Evolutionary conservation across 2,113 vertebrate species (phyloP).

Genomic region (Notothenia coriiceps): DNA sequence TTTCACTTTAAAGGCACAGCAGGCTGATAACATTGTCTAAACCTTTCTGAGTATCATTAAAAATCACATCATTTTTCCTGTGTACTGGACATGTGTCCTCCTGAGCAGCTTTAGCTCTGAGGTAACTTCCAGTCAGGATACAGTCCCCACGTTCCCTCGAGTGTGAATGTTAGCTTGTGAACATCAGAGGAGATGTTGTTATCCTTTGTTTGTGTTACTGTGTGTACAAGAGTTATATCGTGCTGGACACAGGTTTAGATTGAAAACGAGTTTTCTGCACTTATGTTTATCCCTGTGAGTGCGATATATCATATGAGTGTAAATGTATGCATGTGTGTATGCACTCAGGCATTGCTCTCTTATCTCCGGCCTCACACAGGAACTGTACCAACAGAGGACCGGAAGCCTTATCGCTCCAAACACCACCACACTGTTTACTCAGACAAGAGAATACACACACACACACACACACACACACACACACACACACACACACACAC

Average conservation of each 20-base stretch:
- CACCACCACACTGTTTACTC: conserved; percentile 70
- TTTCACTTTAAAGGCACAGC: no score
- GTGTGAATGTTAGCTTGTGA: conserved; percentile 41
- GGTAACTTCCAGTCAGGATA: conserved; percentile 36
- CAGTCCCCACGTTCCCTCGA: not conserved
- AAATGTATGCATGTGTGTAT: conserved; percentile 23
- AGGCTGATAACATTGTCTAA: no score
- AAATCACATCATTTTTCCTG: not conserved
- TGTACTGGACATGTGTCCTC: conserved; percentile 11
- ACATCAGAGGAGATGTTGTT: conserved; percentile 7
- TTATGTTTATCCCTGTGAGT: conserved; percentile 24
- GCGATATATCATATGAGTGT: conserved; percentile 47
- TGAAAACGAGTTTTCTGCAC: conserved; percentile 26
- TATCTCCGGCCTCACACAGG: conserved; percentile 76
- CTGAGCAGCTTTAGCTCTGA: conserved; percentile 23
- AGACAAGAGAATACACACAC: not conserved
- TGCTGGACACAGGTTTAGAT: conserved; percentile 14
- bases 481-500: conserved; percentile 12
- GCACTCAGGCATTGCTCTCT: conserved; percentile 39
- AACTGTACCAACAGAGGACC: conserved; percentile 75
- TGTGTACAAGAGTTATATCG: conserved; percentile 18
- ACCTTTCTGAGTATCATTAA: not conserved
- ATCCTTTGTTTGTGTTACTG: conserved; percentile 30
- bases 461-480: conserved; percentile 27
- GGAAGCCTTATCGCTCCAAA: conserved; percentile 74